These are phyloP conservation scores for Steatocranus sp. DNA, from an alignment of 2,797 vertebrate species.

Conservation along the genomic window DNA sequence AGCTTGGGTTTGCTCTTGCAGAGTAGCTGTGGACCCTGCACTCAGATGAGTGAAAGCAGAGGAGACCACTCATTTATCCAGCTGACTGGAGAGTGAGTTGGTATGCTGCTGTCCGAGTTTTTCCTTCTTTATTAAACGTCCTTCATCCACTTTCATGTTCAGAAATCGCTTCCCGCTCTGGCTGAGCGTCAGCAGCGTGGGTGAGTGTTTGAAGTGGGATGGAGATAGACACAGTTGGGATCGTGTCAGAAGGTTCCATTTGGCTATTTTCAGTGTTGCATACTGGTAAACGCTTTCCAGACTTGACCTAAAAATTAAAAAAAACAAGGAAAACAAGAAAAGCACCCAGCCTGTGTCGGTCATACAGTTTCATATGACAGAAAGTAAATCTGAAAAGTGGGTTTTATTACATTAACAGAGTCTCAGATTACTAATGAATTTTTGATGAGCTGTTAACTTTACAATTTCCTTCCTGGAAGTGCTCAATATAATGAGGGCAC, in stretches of 20 bases:
- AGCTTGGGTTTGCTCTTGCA: slow-evolving; percentile 16
- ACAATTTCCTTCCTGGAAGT: slow-evolving; percentile 48
- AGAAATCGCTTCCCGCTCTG: slow-evolving; percentile 39
- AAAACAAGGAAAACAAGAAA: background rate
- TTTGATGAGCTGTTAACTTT: slow-evolving; percentile 59
- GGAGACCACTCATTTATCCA: slow-evolving; percentile 14
- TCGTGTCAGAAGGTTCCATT: slow-evolving; percentile 38
- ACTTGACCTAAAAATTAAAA: slow-evolving; percentile 45
- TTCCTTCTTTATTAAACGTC: slow-evolving; percentile 18
- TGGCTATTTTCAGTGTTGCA: slow-evolving; percentile 48
- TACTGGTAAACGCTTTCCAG: slow-evolving; percentile 24
- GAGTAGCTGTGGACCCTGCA: background rate
- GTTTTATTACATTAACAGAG: slow-evolving; percentile 5
- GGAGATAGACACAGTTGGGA: slow-evolving; percentile 65
- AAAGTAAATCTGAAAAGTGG: background rate
- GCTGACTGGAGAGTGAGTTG: slow-evolving; percentile 19
- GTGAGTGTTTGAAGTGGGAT: slow-evolving; percentile 65
- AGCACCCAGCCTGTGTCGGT: background rate
- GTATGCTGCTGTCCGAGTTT: slow-evolving; percentile 16
- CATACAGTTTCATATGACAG: background rate
- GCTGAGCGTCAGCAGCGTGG: slow-evolving; percentile 39
- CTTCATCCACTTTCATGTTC: slow-evolving; percentile 65
- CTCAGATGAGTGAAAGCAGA: slow-evolving; percentile 35
- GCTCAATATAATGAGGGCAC: slow-evolving; percentile 17
- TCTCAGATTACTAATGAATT: slow-evolving; percentile 50